Conservation (phyloP, 2,888 invertebrate genomes). For the Chymomyza procnemis region DNA sequence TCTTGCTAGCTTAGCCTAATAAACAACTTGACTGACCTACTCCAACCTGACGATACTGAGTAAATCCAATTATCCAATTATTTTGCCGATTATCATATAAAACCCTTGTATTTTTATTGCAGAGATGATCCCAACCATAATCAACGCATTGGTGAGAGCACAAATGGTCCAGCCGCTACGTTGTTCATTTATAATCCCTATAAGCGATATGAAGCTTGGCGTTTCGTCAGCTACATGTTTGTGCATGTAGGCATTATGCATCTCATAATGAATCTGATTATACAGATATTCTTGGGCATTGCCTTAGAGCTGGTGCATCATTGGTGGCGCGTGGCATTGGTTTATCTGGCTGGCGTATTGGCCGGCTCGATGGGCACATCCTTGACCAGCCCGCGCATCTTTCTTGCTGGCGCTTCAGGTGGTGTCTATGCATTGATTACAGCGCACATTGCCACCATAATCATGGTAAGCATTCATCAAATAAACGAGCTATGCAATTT, state of each 20-base stretch:
- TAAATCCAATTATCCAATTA: too few relatives aligned
- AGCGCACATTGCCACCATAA: constrained; percentile 94
- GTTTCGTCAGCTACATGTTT: constrained; percentile 96
- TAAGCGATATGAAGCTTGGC: constrained; percentile 92
- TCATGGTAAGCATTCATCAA: too few relatives aligned
- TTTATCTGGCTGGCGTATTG: constrained; percentile 90
- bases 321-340: constrained; percentile 93
- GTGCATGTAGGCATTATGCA: constrained; percentile 95
- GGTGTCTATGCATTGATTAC: constrained; percentile 96
- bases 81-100: too few relatives aligned
- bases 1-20: too few relatives aligned
- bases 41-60: too few relatives aligned
- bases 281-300: constrained; percentile 94
- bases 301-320: constrained; percentile 97
- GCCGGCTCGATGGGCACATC: constrained; percentile 92
- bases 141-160: constrained; percentile 75
- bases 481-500: too few relatives aligned
- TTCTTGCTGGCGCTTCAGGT: constrained; percentile 94
- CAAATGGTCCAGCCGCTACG: constrained; percentile 88
- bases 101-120: neutral
- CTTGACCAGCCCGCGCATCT: constrained; percentile 87
- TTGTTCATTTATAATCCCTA: constrained; percentile 93
- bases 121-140: constrained; percentile 77
- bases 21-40: too few relatives aligned
- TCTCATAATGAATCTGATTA: constrained; percentile 91